A percentile compares a stretch with the other conserved stretches of the same genome.
phyloP scores from a whole-genome alignment of 2,113 vertebrate genomes.

The Rhinichthys klamathensis region DNA sequence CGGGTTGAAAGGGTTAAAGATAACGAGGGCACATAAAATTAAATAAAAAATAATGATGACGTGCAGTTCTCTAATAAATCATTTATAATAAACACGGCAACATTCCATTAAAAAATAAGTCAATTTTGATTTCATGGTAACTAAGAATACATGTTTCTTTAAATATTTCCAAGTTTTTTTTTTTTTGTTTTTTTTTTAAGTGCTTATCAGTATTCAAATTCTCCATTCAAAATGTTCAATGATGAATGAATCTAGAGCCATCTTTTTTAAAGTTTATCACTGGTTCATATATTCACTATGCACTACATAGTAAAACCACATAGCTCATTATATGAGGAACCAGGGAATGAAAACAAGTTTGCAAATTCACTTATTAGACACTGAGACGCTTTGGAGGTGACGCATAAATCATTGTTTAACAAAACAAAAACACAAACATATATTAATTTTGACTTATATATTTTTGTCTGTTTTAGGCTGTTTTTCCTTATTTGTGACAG shows the following conservation, averaged over 20 bases:
- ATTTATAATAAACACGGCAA: too few relatives aligned
- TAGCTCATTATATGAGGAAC: not conserved
- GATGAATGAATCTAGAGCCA: not conserved
- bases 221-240: not conserved
- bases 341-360: not conserved
- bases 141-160: too few relatives aligned
- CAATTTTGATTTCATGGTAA: too few relatives aligned
- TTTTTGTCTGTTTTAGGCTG: not conserved
- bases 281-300: not conserved
- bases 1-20: too few relatives aligned
- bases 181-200: too few relatives aligned
- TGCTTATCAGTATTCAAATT: too few relatives aligned
- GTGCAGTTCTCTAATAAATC: too few relatives aligned
- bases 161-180: too few relatives aligned
- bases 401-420: not conserved
- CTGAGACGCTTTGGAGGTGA: not conserved
- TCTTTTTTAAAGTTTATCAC: not conserved
- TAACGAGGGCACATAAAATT: too few relatives aligned
- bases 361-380: not conserved
- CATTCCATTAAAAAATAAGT: too few relatives aligned
- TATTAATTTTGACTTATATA: not conserved
- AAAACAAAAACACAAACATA: not conserved
- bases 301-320: not conserved
- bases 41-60: too few relatives aligned
- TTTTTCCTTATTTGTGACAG: too few relatives aligned